Percentiles rank a stretch among this genome's conserved stretches.
Conservation (phyloP, 1,140 invertebrate genomes). For the Neomicropteryx cornuta region DNA sequence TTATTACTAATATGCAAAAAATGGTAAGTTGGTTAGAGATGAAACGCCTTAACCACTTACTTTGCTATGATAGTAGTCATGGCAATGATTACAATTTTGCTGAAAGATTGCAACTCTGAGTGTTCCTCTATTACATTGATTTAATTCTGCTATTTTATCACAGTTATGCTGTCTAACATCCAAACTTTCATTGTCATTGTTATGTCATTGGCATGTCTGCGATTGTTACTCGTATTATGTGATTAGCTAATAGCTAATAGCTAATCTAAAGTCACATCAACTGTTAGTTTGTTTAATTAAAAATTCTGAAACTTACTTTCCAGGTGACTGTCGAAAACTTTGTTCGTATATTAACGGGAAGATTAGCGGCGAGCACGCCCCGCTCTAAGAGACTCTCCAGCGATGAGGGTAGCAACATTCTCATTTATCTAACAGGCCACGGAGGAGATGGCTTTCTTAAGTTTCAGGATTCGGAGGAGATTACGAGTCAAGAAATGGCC, state of each 20-base stretch:
- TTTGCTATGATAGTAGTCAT: no score
- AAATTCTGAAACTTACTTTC: slow-evolving; percentile 5
- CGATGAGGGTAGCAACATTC: slow-evolving; percentile 94
- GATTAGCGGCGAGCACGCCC: slow-evolving; percentile 82
- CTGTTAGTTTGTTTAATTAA: neutral
- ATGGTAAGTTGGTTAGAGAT: no score
- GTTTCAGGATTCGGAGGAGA: slow-evolving; percentile 98
- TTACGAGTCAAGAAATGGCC: slow-evolving; percentile 96
- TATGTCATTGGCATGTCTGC: no score
- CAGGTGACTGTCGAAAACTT: slow-evolving; percentile 97
- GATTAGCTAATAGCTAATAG: no score
- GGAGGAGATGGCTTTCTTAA: slow-evolving; percentile 99
- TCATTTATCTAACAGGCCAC: slow-evolving; percentile 95
- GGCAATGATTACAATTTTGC: no score
- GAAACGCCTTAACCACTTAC: no score
- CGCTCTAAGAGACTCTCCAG: slow-evolving; percentile 91
- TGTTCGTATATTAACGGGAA: slow-evolving; percentile 87
- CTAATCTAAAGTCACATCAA: neutral
- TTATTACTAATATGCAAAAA: no score
- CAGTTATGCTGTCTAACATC: no score
- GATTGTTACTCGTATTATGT: no score
- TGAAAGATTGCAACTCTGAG: no score
- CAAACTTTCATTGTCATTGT: slow-evolving; percentile 6
- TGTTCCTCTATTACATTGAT: no score
- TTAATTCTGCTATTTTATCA: no score